Evolutionary conservation across 2,888 invertebrate genomes (phyloP).

Genomic region (Junonia oenone): DNA sequence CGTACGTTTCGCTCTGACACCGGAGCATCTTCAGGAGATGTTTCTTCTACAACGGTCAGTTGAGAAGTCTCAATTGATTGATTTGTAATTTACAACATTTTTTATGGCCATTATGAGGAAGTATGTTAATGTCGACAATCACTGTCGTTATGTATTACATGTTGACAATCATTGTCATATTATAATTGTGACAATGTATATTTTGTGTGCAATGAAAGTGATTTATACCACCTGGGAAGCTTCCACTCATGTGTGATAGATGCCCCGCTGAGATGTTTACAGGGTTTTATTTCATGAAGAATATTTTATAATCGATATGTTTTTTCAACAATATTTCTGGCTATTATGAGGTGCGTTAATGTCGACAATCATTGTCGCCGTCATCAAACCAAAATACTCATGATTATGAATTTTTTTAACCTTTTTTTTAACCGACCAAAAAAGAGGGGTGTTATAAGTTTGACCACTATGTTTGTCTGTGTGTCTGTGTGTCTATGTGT

Average conservation of each 20-base stretch:
- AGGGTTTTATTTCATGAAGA: constrained; percentile 19
- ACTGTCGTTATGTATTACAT: too few relatives aligned
- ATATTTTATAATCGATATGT: background rate
- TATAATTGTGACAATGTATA: background rate
- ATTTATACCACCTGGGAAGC: constrained; percentile 49
- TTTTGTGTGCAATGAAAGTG: constrained; percentile 61
- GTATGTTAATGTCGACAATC: background rate
- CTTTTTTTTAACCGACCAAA: too few relatives aligned
- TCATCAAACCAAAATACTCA: background rate
- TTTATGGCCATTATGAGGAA: too few relatives aligned
- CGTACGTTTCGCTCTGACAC: too few relatives aligned
- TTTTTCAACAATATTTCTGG: background rate
- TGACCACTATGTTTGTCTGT: too few relatives aligned
- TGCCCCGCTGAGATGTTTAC: constrained; percentile 34
- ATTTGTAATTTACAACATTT: too few relatives aligned
- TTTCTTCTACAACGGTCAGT: too few relatives aligned
- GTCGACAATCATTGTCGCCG: background rate
- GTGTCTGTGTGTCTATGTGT: too few relatives aligned
- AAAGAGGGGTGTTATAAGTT: too few relatives aligned
- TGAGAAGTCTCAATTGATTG: too few relatives aligned
- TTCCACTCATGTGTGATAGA: constrained; percentile 54
- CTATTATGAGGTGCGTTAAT: background rate
- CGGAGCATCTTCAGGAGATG: too few relatives aligned
- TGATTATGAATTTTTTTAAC: constrained; percentile 35
- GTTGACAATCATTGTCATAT: too few relatives aligned